Base-by-base conservation (phyloP, 1,140 invertebrate species). In the Plodia interpunctella region DNA sequence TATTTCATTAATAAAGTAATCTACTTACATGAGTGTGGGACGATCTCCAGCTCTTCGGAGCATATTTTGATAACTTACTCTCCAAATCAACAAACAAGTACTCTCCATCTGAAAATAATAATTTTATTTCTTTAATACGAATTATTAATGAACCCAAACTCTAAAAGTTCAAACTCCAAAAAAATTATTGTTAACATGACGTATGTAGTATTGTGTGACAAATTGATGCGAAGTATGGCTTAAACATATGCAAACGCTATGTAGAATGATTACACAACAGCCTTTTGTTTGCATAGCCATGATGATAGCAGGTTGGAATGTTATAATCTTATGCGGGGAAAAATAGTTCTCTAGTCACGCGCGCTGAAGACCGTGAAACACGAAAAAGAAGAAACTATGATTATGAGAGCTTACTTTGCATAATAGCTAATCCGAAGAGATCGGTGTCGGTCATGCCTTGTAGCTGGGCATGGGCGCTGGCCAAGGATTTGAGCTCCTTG, bases 61-160 rank as follows among this genome's bases (percentile, higher is more conserved):
- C 96, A 92, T 98, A 97, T 91, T 98, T 99, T 76, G 95, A 97
- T 73, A 99, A 91, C 91, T 98, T 98, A 91, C 94, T 96, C 80
- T 98, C 97, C 73, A 94, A 94, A 85, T 98, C 96, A 78, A 97
- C 93, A 90, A 99, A 99, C 60, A 98, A 92, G 90, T 97, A 98
- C 91, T 98, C 97, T 84, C 96, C 96, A 92, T 97, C 97, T 98
- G 92, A 30, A 95, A 94, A 72, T 75, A 72, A 62, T 65, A 68
- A 66, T 49, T 51, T 56, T 44, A 63, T 53, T 57, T 17, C 5
- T 5, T 5, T 11, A 49, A 9, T 5, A 18, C 18, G 2, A 49
- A 3, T 5, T 49, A n/a, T 5, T 19, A 49, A 49, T 17, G 15
- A 17, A 49, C 44, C 15, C 2, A 49, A 15, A 17, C 17, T 2